Percentiles rank a stretch among this genome's conserved stretches.
phyloP scores from a whole-genome alignment of 2,113 vertebrate genomes.

The Polyodon spathula region DNA sequence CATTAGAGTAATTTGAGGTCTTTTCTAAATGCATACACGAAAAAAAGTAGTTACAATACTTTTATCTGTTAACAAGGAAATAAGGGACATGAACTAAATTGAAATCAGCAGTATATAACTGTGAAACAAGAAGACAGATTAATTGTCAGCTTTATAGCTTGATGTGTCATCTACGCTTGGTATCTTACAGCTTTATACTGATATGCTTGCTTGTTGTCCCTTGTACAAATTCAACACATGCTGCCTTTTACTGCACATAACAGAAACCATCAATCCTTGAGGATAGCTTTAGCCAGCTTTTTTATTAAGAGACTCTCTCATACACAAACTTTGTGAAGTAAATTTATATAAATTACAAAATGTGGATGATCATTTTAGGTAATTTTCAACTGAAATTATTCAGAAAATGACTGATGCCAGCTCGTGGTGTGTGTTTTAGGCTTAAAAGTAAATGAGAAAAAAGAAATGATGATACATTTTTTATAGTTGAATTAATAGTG shows the following conservation, averaged over 20 bases:
- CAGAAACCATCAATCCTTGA: constrained; percentile 56
- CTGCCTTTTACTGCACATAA: constrained; percentile 33
- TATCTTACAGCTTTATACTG: constrained; percentile 49
- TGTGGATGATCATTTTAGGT: constrained; percentile 52
- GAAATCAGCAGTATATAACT: constrained; percentile 23
- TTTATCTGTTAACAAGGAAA: constrained; percentile 2
- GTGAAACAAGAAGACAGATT: constrained; percentile 24
- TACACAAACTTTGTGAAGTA: constrained; percentile 51
- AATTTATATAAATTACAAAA: constrained; percentile 59
- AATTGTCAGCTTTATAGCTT: constrained; percentile 25
- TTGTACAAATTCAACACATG: constrained; percentile 41
- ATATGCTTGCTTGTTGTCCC: constrained; percentile 36
- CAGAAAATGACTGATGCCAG: constrained; percentile 39
- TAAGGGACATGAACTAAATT: constrained; percentile 5
- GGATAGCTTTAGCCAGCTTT: constrained; percentile 48
- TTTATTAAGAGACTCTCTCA: constrained; percentile 49
- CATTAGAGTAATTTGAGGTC: too few relatives aligned
- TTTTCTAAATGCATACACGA: too few relatives aligned
- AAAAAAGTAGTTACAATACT: too few relatives aligned
- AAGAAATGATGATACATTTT: neutral
- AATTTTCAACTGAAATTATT: constrained; percentile 55
- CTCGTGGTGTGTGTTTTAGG: constrained; percentile 38
- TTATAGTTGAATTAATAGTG: too few relatives aligned
- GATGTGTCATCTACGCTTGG: constrained; percentile 42
- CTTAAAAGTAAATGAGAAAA: constrained; percentile 50